Conservation (phyloP, 2,113 vertebrate species). For the Thymallus thymallus region DNA sequence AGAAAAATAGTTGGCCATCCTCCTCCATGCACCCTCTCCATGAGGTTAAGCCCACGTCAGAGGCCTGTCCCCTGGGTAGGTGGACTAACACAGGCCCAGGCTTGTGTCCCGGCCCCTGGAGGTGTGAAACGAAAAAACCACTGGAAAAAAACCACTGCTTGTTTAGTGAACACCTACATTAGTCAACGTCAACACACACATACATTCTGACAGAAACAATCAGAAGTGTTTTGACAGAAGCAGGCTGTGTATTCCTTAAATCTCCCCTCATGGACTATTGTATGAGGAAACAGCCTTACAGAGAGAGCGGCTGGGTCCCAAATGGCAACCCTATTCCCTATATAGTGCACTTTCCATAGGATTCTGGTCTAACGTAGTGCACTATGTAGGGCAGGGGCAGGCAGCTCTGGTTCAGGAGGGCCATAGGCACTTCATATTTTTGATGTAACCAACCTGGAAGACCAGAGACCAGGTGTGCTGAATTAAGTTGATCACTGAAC, state of each 20-base stretch:
- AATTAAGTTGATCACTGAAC: too few species aligned
- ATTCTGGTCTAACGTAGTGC: too few species aligned
- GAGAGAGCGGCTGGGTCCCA: not conserved
- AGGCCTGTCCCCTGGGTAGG: constrained; percentile 59
- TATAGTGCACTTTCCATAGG: too few species aligned
- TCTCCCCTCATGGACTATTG: constrained; percentile 23
- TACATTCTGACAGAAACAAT: not conserved
- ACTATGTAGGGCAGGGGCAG: too few species aligned
- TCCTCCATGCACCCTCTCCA: constrained; percentile 51
- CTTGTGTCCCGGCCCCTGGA: constrained; percentile 62
- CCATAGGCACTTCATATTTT: too few species aligned
- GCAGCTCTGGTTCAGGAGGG: too few species aligned
- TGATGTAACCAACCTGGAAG: too few species aligned
- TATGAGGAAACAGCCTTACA: constrained; percentile 2
- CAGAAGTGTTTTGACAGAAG: constrained; percentile 10
- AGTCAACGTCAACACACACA: constrained; percentile 22
- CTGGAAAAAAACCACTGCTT: constrained; percentile 36
- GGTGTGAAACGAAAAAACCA: constrained; percentile 68
- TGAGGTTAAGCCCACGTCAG: constrained; percentile 66
- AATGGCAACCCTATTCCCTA: too few species aligned
- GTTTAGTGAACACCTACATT: constrained; percentile 58
- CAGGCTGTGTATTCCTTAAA: not conserved
- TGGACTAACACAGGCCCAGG: constrained; percentile 64
- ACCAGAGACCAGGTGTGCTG: too few species aligned
- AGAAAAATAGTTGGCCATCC: constrained; percentile 36